A percentile compares a stretch with the other conserved stretches of the same genome.
These are phyloP conservation scores for Dugesia japonica DNA, from an alignment of 2,888 invertebrate genomes.

Conservation along the genomic window DNA sequence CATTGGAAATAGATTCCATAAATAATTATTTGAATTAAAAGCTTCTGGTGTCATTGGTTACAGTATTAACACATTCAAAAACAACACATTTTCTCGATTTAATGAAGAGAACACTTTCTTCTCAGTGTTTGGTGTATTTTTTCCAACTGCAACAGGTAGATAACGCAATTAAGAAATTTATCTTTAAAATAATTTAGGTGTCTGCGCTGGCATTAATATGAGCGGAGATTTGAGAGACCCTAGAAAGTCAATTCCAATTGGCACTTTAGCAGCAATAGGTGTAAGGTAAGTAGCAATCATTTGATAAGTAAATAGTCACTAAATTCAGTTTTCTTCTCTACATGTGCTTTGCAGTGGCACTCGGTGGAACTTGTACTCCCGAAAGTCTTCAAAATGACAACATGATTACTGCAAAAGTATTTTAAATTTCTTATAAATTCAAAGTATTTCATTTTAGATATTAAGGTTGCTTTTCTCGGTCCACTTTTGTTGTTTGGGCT, in stretches of 20 bases:
- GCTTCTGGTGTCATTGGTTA: slow-evolving; percentile 66
- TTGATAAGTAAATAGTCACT: neutral
- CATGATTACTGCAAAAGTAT: slow-evolving; percentile 74
- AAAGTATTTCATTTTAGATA: neutral
- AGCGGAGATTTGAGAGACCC: slow-evolving; percentile 83
- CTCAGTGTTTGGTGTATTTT: slow-evolving; percentile 86
- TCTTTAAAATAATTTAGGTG: slow-evolving; percentile 41
- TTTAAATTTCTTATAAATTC: neutral
- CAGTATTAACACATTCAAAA: slow-evolving; percentile 60
- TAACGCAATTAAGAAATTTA: neutral
- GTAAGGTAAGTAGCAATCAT: slow-evolving; percentile 56
- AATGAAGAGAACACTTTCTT: slow-evolving; percentile 64
- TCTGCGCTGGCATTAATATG: slow-evolving; percentile 93
- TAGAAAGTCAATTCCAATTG: slow-evolving; percentile 76
- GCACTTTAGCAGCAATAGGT: slow-evolving; percentile 74
- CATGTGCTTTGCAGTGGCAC: slow-evolving; percentile 68
- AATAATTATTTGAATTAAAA: neutral
- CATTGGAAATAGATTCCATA: too few relatives aligned
- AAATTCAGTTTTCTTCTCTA: slow-evolving; percentile 63
- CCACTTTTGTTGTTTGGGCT: slow-evolving; percentile 63
- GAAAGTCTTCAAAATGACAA: slow-evolving; percentile 60
- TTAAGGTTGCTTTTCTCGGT: slow-evolving; percentile 34
- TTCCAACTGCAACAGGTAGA: slow-evolving; percentile 78
- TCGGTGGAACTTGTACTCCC: slow-evolving; percentile 71
- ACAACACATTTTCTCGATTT: slow-evolving; percentile 68